Percentiles rank a stretch among this genome's conserved stretches.
phyloP scores from a whole-genome alignment of 2,888 invertebrate species.

The Tiliacea aurago region DNA sequence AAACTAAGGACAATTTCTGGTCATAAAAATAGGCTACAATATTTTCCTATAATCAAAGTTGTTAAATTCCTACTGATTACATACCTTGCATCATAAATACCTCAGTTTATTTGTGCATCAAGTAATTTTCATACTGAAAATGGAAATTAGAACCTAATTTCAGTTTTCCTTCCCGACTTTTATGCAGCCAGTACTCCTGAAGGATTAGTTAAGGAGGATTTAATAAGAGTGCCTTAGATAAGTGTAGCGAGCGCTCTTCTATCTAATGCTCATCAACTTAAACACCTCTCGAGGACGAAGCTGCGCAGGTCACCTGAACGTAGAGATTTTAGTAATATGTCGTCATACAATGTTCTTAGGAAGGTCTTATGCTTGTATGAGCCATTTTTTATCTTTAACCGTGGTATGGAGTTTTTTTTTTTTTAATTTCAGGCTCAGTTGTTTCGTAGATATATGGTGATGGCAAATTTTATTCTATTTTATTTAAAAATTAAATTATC shows the following conservation, averaged over 20 bases:
- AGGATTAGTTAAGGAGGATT: constrained; percentile 89
- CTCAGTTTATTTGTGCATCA: no score
- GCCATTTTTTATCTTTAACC: neutral
- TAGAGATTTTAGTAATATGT: constrained; percentile 49
- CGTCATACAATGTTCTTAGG: constrained; percentile 18
- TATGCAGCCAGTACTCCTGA: constrained; percentile 79
- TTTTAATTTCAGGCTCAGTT: no score
- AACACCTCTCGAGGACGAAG: constrained; percentile 70
- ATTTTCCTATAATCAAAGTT: neutral
- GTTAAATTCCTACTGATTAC: neutral
- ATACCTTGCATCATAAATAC: neutral
- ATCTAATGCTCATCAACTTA: constrained; percentile 81
- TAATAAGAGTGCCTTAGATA: constrained; percentile 89
- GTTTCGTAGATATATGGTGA: no score
- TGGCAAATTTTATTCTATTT: no score
- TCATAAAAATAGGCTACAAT: neutral
- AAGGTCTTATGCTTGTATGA: neutral
- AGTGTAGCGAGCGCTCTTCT: constrained; percentile 83
- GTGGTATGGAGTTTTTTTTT: neutral
- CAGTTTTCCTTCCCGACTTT: constrained; percentile 31
- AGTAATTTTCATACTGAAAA: neutral
- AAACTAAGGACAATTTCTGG: neutral
- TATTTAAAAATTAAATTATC: no score
- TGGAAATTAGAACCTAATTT: neutral
- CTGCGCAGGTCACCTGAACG: constrained; percentile 57